Base-by-base conservation (phyloP, 2,888 invertebrate species). In the Aradus depressus region DNA sequence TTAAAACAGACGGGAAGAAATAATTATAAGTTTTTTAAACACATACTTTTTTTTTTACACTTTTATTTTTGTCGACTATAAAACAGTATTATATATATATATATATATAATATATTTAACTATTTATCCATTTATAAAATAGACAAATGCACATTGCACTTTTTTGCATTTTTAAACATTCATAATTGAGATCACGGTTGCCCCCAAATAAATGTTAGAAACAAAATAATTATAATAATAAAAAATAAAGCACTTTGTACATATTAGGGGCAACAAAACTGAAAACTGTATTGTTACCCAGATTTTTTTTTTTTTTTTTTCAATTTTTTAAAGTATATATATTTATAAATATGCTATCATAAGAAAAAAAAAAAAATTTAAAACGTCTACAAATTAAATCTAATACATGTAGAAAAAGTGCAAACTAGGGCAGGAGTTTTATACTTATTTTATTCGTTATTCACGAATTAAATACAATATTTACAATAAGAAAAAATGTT, bases 391-490 rank as follows among this genome's bases (percentile, higher is more conserved):
- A 55, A 53, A 55, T 51, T 52, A 51, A 47, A 43, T 48, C 53
- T 56, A 56, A 43, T 47, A 50, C 49, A 50, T 58, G 57, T 58
- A 59, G 56, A 58, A 58, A 60, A 60, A 58, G 60, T 60, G 60
- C 56, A 60, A 58, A 60, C 58, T 57, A 57, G 60, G 60, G 60
- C 60, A 58, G 60, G 60, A 58, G 56, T 56, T 52, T 47, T 22
- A 32, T 32, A 50, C 49, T 48, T 55, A 19, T 45, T 23, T 44
- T 16, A 34, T n/a, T 47, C 47, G 37, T 47, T 38, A 47, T 47
- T 45, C 52, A 52, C 52, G 32, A 54, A 34, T 47, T 47, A 52
- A 34, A 51, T 55, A 58, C 52, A 53, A 50, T 53, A 56, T 52
- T 52, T 53, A 55, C 51, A 57, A 42, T 37, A 51, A 51, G 37